A percentile compares a stretch with the other conserved stretches of the same genome.
These are phyloP conservation scores for Dryobates pubescens DNA, from an alignment of 2,797 vertebrate species.

Conservation along the genomic window DNA sequence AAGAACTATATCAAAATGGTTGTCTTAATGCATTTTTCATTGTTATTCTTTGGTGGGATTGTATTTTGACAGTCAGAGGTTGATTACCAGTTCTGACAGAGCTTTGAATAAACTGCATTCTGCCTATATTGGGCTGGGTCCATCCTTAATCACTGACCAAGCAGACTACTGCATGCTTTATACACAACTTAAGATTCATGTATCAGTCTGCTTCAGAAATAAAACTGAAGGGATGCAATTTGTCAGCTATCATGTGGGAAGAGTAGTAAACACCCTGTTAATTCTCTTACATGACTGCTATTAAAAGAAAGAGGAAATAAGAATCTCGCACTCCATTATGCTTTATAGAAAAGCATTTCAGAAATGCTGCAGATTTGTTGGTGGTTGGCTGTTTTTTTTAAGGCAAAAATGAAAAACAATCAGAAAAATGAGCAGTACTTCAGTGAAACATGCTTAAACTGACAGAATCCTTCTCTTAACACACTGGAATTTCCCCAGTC, in stretches of 20 bases:
- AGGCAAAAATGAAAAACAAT: not conserved
- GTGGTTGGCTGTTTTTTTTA: not conserved
- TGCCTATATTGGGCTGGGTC: conserved; percentile 43
- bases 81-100: conserved; percentile 62
- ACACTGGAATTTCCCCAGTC: not conserved
- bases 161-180: conserved; percentile 4
- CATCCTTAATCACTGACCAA: conserved; percentile 61
- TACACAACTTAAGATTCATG: conserved; percentile 37
- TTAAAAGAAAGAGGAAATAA: conserved; percentile 66
- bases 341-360: conserved; percentile 21
- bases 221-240: conserved; percentile 53
- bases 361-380: not conserved
- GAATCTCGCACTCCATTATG: conserved; percentile 43
- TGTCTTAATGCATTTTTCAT: conserved; percentile 74
- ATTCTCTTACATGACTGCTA: conserved; percentile 58
- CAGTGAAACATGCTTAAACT: not conserved
- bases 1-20: conserved; percentile 69
- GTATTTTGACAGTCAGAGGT: conserved; percentile 70
- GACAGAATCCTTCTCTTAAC: not conserved
- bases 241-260: conserved; percentile 61
- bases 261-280: conserved; percentile 62
- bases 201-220: conserved; percentile 50
- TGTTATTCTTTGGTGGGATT: conserved; percentile 63
- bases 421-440: not conserved
- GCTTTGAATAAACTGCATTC: conserved; percentile 55